Evolutionary conservation across 92 coral and sea anemone genomes (phyloP).

Genomic region (Meandrina meandrites): DNA sequence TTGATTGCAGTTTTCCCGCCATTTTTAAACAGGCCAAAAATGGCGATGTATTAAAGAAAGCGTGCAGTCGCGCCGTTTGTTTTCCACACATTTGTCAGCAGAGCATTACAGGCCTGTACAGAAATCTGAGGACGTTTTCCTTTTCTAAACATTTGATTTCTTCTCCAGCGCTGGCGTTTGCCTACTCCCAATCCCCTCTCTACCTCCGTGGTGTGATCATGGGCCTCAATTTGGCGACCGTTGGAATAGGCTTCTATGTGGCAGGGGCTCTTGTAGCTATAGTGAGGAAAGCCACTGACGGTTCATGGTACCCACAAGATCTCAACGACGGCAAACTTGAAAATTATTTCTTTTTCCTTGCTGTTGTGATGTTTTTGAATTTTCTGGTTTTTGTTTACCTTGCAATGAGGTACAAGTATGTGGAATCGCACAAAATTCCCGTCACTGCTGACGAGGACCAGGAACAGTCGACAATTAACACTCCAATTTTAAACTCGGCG

Average conservation of each 20-base stretch:
- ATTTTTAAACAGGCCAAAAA: neutral
- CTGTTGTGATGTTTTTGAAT: constrained; percentile 52
- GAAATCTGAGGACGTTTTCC: too few species aligned
- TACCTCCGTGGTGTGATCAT: constrained; percentile 59
- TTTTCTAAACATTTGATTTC: neutral
- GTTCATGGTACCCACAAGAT: constrained; percentile 60
- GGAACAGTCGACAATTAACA: neutral
- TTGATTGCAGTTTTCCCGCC: neutral
- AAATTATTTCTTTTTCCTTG: constrained; percentile 61
- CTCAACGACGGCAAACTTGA: constrained; percentile 61
- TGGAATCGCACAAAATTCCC: neutral
- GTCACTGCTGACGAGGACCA: neutral
- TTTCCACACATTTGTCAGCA: too few species aligned
- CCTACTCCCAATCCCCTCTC: constrained; percentile 66
- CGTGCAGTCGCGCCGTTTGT: too few species aligned
- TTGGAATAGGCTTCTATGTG: constrained; percentile 54
- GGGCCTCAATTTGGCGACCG: constrained; percentile 44
- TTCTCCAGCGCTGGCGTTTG: constrained; percentile 50
- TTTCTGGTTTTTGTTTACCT: constrained; percentile 52
- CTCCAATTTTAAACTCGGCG: neutral
- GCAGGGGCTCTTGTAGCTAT: constrained; percentile 68
- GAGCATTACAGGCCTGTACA: too few species aligned
- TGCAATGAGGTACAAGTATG: constrained; percentile 45
- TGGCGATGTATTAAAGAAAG: neutral
- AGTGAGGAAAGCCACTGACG: constrained; percentile 43